Conservation (phyloP, 2,797 vertebrate genomes). For the Sparidentex hasta region DNA sequence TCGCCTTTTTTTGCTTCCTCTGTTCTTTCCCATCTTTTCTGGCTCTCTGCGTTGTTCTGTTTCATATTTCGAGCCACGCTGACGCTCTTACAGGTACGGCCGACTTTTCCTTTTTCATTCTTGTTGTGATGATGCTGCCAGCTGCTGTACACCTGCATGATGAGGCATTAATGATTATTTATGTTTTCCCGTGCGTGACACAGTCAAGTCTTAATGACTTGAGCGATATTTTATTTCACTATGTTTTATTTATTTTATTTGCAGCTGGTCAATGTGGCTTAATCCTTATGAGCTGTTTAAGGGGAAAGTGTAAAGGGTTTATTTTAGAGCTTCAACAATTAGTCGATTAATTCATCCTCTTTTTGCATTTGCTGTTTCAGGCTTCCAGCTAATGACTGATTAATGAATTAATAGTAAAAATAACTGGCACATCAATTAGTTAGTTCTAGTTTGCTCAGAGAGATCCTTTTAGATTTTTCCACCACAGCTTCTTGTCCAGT, state of each 20-base stretch:
- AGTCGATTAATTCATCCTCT: no score
- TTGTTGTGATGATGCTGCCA: slow-evolving; percentile 37
- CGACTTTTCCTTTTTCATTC: slow-evolving; percentile 54
- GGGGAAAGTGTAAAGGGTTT: neutral
- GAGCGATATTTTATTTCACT: neutral
- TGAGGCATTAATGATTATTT: neutral
- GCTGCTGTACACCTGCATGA: slow-evolving; percentile 6
- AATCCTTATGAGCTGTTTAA: neutral
- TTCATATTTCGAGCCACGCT: slow-evolving; percentile 63
- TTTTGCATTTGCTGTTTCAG: no score
- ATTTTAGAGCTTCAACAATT: no score
- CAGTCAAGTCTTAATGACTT: neutral
- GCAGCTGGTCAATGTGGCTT: neutral
- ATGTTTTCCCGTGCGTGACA: neutral
- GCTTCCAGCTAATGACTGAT: no score
- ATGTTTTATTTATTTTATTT: neutral
- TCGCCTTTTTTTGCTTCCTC: slow-evolving; percentile 44
- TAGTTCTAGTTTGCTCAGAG: no score
- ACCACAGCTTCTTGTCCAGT: neutral
- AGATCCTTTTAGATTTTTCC: neutral
- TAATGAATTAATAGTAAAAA: no score
- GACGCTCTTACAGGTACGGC: slow-evolving; percentile 74
- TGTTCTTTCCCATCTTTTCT: slow-evolving; percentile 52
- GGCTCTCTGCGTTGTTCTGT: slow-evolving; percentile 57
- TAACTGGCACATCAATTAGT: no score